phyloP scores from a whole-genome alignment of 2,888 invertebrate species.

The Stegana nigrithorax region DNA sequence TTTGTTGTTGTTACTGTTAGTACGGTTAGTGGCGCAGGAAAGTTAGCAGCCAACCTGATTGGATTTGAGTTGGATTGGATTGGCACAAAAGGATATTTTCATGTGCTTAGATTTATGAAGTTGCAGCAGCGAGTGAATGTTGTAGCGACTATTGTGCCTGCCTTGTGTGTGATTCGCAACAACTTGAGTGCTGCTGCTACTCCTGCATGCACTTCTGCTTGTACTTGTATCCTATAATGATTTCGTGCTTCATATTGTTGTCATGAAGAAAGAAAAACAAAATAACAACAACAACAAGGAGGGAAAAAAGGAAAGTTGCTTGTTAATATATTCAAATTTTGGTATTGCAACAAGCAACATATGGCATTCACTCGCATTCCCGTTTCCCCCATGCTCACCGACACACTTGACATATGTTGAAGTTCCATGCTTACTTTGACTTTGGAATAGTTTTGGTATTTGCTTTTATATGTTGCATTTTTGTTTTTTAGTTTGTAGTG shows the following conservation, averaged over 20 bases:
- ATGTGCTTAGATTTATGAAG: conserved; percentile 59
- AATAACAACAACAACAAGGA: no score
- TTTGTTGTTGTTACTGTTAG: no score
- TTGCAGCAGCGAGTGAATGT: conserved; percentile 30
- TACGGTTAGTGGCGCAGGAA: neutral
- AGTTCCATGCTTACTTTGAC: neutral
- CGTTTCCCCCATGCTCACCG: neutral
- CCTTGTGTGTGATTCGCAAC: neutral
- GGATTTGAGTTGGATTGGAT: conserved; percentile 50
- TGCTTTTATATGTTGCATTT: neutral
- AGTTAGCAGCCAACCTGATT: neutral
- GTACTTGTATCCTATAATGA: neutral
- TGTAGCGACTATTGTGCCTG: conserved; percentile 1
- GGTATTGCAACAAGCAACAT: neutral
- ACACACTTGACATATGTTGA: conserved; percentile 1
- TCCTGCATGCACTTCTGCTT: neutral
- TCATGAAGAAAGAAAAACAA: no score
- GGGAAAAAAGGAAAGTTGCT: no score
- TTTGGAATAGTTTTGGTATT: neutral
- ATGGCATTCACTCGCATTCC: no score
- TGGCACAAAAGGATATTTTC: conserved; percentile 48
- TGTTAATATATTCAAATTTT: neutral
- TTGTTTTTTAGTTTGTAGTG: no score
- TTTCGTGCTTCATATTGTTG: neutral
- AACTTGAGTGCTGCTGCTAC: neutral